A percentile compares a stretch with the other conserved stretches of the same genome.
Conservation (phyloP, 2,113 vertebrate species). For the Heteronetta atricapilla region DNA sequence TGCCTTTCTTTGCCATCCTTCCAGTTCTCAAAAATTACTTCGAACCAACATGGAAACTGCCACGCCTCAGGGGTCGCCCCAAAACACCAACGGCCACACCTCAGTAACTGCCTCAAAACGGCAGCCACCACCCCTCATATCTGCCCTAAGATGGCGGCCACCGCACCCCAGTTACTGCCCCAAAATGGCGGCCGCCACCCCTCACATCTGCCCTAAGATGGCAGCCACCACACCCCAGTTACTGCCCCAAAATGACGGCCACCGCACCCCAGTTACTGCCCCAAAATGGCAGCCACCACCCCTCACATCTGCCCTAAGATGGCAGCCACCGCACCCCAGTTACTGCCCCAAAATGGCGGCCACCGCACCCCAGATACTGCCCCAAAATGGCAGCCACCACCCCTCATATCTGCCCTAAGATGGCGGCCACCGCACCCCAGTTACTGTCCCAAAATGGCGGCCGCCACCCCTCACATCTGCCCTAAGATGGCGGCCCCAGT, state of each 20-base stretch:
- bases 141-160: rapidly evolving
- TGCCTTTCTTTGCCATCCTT: not conserved
- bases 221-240: rapidly evolving
- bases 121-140: rapidly evolving
- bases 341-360: no score
- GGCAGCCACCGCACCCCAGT: no score
- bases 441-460: no score
- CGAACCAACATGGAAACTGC: rapidly evolving
- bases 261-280: not conserved
- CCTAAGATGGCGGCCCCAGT: no score
- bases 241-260: not conserved
- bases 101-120: not conserved
- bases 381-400: no score
- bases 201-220: not conserved
- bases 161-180: not conserved
- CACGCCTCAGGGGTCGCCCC: not conserved
- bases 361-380: no score
- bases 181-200: not conserved
- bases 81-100: rapidly evolving
- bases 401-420: no score
- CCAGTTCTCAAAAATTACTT: not conserved
- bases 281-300: not conserved
- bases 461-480: no score
- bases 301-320: no score
- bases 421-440: no score